Evolutionary conservation across 2,797 vertebrate genomes (phyloP), one percentile per base, ranked within the genome.

Genomic region (Diplodus sargus): DNA sequence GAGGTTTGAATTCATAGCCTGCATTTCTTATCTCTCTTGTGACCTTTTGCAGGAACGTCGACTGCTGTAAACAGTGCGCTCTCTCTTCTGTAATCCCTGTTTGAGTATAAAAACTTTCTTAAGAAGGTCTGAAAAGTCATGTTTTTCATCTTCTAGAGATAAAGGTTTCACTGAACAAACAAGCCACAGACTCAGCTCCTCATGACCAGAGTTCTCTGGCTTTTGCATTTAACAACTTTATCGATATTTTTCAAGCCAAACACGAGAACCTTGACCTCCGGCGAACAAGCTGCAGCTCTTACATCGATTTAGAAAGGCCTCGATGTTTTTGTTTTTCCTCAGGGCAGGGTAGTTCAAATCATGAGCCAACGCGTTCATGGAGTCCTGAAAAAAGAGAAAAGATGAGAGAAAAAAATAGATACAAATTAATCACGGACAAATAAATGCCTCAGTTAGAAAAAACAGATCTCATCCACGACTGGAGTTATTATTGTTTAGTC

Each of bases 301-400:
- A 99, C 98, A 99, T 96, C 98, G 95, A 89, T 93, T 97, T 86
- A 99, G 94, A 93, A 99, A 99, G 74, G 97, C 96, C 74, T 99
- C 98, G 1, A 99, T 97, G 92, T 99, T 99, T 94, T 99, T 99
- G 95, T 99, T 99, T 94, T 99, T 99, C 86, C 98, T 94, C 87
- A 99, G 95, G 0, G 97, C 95, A 42, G 98, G 97, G 86, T 97
- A 98, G 95, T 99, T 96, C 92, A 99, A 90, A 93, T 99, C 98
- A 84, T 97, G 96, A 77, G 97, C 97, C 95, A 99, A 90, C 16
- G 98, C 99, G 83, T 95, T 98, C 90, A 99, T 92, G 79, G 97
- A 97, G 94, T 99, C 98, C 98, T 99, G 94, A 76, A 95, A 95
- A 90, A 74, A 87, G 22, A 90, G 66, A 83, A 49, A 74, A 87